These are phyloP conservation scores for Poecile atricapillus DNA, from an alignment of 2,113 vertebrate genomes.

Conservation along the genomic window DNA sequence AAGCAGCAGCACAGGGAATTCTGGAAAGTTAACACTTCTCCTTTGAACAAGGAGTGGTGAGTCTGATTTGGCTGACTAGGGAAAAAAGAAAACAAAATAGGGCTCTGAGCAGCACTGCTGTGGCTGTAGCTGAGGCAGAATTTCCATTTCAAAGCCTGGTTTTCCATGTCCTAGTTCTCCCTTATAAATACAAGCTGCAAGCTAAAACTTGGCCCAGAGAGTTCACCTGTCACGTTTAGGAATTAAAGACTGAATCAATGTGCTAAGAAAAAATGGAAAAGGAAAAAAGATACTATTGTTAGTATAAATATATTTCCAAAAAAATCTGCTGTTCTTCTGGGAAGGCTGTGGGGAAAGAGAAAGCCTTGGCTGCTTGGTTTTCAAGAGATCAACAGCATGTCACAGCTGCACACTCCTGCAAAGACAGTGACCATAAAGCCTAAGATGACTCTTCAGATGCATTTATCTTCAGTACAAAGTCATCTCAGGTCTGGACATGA, in stretches of 20 bases:
- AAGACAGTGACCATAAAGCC: neutral
- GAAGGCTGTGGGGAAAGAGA: neutral
- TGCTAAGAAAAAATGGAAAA: neutral
- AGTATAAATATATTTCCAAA: neutral
- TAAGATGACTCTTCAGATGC: accelerated
- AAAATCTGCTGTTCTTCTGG: neutral
- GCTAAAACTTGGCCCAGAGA: slow-evolving; percentile 34
- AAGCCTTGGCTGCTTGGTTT: neutral
- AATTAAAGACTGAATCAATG: neutral
- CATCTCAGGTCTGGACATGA: neutral
- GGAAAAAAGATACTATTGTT: neutral
- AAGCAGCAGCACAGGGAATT: slow-evolving; percentile 45
- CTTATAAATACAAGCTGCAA: slow-evolving; percentile 4
- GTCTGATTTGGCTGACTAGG: slow-evolving; percentile 23
- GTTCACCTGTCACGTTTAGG: neutral
- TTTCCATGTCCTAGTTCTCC: slow-evolving; percentile 39
- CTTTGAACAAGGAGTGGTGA: neutral
- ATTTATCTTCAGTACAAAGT: neutral
- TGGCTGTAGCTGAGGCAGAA: slow-evolving; percentile 33
- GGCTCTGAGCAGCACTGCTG: slow-evolving; percentile 23
- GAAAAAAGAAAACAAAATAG: slow-evolving; percentile 43
- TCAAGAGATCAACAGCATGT: neutral
- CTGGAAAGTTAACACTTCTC: slow-evolving; percentile 19
- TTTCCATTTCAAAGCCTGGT: slow-evolving; percentile 63
- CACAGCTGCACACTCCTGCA: neutral